Base-by-base conservation (phyloP, 53 echinoderm and acorn worm species). In the Astropecten irregularis region DNA sequence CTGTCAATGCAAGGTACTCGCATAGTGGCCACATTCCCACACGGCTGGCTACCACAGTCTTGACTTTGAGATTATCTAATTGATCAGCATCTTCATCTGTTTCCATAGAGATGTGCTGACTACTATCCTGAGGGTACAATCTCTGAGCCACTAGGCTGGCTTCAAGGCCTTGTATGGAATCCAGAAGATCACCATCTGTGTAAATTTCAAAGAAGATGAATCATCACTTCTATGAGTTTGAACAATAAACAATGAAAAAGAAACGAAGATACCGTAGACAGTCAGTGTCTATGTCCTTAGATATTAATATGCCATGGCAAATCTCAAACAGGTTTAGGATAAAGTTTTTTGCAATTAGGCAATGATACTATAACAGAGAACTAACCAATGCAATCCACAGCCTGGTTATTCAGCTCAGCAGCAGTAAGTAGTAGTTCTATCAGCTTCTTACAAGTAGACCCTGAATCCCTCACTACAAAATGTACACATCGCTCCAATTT, bases 11-110 rank as follows among this genome's bases (percentile, higher is more conserved):
- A 20, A 89, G 14, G 13, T 89, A 86, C 16, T 92, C 92, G 40
- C 68, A 83, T 61, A 92, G 29, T 19, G 92, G 92, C 92, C 92
- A 92, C 60, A 92, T 59, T 53, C 74, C 82, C 3, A 92, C 89
- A 25, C 39, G 46, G 71, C 56, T 77, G 47, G 84, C 73, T 5
- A 71, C 53, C 2, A 69, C 40, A 7, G 49, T 49, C n/a, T 28
- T 58, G 58, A 51, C 66, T 49, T 25, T 21, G 27, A 72, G 50
- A 34, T 34, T 38, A 11, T 16, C 19, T 15, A 47, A 64, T 26
- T 77, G 83, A 59, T 26, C 61, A 47, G 39, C 30, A 20, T 84
- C 58, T 13, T 58, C 79, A 3, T 54, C 81, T 0, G 84, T 63
- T 61, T 52, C 87, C 77, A 88, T 84, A 71, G 85, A n/a, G 16